phyloP scores from a whole-genome alignment of 2,888 invertebrate species.

The Geophilus truncorum region DNA sequence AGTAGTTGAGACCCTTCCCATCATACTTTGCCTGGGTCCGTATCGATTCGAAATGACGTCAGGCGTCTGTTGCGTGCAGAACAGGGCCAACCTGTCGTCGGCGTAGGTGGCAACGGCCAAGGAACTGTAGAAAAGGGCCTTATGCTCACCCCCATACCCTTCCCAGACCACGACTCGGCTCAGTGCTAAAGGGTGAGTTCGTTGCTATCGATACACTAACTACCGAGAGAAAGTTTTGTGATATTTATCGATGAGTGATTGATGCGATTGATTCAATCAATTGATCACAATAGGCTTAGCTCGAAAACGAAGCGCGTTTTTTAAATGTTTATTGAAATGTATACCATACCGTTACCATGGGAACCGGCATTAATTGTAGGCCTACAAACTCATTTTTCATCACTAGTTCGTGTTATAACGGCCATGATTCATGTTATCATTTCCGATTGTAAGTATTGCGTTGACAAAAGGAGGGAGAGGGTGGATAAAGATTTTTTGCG shows the following conservation, averaged over 20 bases:
- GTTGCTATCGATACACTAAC: no score
- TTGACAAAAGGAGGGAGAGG: background rate
- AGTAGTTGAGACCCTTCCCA: constrained; percentile 22
- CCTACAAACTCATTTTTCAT: constrained; percentile 25
- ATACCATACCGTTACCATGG: background rate
- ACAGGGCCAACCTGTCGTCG: constrained; percentile 16
- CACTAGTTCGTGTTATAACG: background rate
- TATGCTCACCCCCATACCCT: background rate
- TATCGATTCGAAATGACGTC: constrained; percentile 8
- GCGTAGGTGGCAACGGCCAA: constrained; percentile 8
- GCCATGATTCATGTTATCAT: background rate
- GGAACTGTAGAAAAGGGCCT: background rate
- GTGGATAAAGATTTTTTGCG: background rate
- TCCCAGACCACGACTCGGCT: background rate
- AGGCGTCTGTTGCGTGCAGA: constrained; percentile 25
- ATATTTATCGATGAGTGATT: background rate
- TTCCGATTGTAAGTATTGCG: background rate
- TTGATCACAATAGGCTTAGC: background rate
- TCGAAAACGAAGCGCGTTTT: background rate
- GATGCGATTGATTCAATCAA: background rate
- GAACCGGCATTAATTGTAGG: background rate
- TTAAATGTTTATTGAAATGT: background rate
- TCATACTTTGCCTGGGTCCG: constrained; percentile 4
- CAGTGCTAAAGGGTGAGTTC: constrained; percentile 9
- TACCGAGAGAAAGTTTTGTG: background rate